phyloP scores from a whole-genome alignment of 2,888 invertebrate genomes.

The Carpatolechia fugitivella region DNA sequence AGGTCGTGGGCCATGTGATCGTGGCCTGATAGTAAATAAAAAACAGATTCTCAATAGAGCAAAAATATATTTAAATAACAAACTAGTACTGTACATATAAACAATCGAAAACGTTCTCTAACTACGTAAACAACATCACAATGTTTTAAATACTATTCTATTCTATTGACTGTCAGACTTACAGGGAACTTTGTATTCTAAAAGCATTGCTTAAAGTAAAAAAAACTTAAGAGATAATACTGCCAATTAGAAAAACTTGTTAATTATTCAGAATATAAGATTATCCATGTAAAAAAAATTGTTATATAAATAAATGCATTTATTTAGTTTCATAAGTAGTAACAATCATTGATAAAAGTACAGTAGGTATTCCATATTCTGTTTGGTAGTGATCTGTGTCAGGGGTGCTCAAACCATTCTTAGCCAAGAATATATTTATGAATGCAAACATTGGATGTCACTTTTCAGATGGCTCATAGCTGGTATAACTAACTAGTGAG shows the following conservation, averaged over 20 bases:
- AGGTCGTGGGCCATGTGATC: no score
- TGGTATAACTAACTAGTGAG: no score
- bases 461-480: no score
- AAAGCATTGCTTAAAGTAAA: neutral
- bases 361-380: no score
- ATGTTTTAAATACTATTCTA: conserved; percentile 10
- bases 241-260: conserved; percentile 7
- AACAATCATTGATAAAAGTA: no score
- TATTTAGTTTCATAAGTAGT: neutral
- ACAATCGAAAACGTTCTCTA: conserved; percentile 6
- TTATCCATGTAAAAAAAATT: neutral
- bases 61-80: conserved; percentile 38
- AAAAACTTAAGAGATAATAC: neutral
- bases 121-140: conserved; percentile 14
- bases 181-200: neutral
- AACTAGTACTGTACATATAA: conserved; percentile 17
- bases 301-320: neutral
- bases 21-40: no score
- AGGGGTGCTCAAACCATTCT: no score
- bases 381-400: no score
- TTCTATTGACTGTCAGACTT: neutral
- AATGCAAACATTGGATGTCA: no score
- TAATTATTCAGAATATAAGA: neutral
- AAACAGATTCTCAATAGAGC: conserved; percentile 41
- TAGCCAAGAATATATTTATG: no score